phyloP scores from a whole-genome alignment of 2,113 vertebrate genomes.

The Eleginops maclovinus region DNA sequence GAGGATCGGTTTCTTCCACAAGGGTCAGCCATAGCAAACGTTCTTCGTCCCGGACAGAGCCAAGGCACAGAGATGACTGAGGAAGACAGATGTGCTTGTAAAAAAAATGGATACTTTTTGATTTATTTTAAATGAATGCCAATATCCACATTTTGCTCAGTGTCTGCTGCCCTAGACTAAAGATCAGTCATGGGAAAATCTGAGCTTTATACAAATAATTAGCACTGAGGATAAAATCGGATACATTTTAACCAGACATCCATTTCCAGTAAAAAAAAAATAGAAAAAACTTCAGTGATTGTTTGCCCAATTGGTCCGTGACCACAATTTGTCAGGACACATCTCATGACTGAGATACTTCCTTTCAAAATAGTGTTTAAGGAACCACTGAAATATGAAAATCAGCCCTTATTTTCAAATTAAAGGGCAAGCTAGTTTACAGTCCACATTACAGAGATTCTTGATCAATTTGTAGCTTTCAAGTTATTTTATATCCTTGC shows the following conservation, averaged over 20 bases:
- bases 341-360: conserved; percentile 77
- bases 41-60: not conserved
- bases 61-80: conserved; percentile 24
- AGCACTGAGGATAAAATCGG: conserved; percentile 53
- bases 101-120: conserved; percentile 15
- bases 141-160: conserved; percentile 31
- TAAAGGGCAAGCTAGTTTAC: conserved; percentile 66
- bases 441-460: conserved; percentile 76
- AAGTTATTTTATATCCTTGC: conserved; percentile 68
- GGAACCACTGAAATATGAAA: conserved; percentile 74
- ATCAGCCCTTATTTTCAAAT: conserved; percentile 74
- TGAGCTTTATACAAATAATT: conserved; percentile 64
- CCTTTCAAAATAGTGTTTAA: conserved; percentile 79
- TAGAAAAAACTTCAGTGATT: conserved; percentile 51
- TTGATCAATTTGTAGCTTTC: conserved; percentile 72
- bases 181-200: conserved; percentile 49
- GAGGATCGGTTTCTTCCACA: conserved; percentile 17
- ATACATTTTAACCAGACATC: conserved; percentile 58
- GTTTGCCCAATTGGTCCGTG: conserved; percentile 61
- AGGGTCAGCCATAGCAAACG: conserved; percentile 45
- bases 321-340: conserved; percentile 75
- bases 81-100: conserved; percentile 48
- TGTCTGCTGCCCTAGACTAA: conserved; percentile 16
- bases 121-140: conserved; percentile 51
- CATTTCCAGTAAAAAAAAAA: conserved; percentile 52